phyloP scores from a whole-genome alignment of 2,888 invertebrate genomes.

The Sesia bembeciformis region DNA sequence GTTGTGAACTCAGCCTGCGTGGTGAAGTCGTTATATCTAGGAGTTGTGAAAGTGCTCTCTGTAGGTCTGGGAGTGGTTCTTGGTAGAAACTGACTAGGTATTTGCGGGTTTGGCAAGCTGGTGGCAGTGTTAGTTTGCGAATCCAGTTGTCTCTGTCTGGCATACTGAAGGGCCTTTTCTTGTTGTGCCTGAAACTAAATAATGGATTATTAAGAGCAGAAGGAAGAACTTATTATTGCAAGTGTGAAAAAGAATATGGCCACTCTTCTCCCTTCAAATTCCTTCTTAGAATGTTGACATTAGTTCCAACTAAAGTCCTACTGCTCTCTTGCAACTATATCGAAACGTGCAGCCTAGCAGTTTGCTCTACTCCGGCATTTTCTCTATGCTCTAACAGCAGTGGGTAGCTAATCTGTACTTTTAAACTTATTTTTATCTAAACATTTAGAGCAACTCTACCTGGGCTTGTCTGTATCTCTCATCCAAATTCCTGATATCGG shows the following conservation, averaged over 20 bases:
- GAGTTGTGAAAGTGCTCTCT: constrained; percentile 24
- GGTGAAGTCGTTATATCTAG: constrained; percentile 19
- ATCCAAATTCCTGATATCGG: constrained; percentile 44
- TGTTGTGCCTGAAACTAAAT: constrained; percentile 51
- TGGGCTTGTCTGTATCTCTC: constrained; percentile 40
- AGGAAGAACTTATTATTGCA: too few relatives aligned
- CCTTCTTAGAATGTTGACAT: too few relatives aligned
- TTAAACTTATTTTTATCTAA: too few relatives aligned
- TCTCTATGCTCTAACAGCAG: too few relatives aligned
- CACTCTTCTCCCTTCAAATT: too few relatives aligned
- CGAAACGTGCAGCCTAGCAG: too few relatives aligned
- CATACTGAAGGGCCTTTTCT: constrained; percentile 44
- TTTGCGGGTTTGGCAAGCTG: constrained; percentile 28
- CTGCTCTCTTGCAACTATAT: not conserved
- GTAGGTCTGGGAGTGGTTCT: constrained; percentile 27
- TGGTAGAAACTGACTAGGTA: constrained; percentile 40
- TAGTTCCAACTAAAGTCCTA: too few relatives aligned
- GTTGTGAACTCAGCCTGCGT: constrained; percentile 31
- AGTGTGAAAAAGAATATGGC: too few relatives aligned
- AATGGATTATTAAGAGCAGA: too few relatives aligned
- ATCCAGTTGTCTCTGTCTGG: constrained; percentile 47
- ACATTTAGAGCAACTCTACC: constrained; percentile 19
- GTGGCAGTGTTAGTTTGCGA: constrained; percentile 23
- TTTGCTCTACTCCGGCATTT: too few relatives aligned
- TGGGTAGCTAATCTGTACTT: too few relatives aligned